These are phyloP conservation scores for Echinarachnius parma DNA, from an alignment of 53 echinoderm and acorn worm species.

Conservation along the genomic window DNA sequence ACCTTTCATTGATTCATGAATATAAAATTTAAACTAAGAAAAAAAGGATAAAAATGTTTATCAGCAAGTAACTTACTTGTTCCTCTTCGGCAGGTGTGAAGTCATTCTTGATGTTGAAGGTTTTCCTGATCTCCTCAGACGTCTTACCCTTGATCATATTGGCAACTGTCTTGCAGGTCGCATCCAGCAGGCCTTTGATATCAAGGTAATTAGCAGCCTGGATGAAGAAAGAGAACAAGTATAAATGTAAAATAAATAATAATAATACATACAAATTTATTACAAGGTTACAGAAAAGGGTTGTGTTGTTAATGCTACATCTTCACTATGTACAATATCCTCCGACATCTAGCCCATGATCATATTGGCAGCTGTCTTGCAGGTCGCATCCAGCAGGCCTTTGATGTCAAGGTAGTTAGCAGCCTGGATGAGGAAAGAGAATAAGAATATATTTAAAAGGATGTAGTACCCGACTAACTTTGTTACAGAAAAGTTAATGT, in stretches of 20 bases:
- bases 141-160: conserved; percentile 99
- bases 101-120: conserved; percentile 99
- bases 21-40: not conserved
- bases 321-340: no score
- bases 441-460: no score
- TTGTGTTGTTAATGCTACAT: no score
- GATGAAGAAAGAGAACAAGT: not conserved
- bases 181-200: conserved; percentile 90
- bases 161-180: conserved; percentile 96
- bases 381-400: conserved; percentile 86
- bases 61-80: conserved; percentile 58
- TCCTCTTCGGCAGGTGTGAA: conserved; percentile 98
- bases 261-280: no score
- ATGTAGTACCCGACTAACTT: no score
- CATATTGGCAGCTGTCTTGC: conserved; percentile 99
- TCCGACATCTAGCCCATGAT: conserved; percentile 98
- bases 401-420: conserved; percentile 98
- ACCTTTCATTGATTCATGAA: not conserved
- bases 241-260: not conserved
- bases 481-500: no score
- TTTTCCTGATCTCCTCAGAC: conserved; percentile 96
- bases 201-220: conserved; percentile 98
- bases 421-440: conserved; percentile 63
- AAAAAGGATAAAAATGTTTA: not conserved
- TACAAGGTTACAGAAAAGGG: no score